These are phyloP conservation scores for Dynastes tityus DNA, from an alignment of 2,888 invertebrate species.

Conservation along the genomic window DNA sequence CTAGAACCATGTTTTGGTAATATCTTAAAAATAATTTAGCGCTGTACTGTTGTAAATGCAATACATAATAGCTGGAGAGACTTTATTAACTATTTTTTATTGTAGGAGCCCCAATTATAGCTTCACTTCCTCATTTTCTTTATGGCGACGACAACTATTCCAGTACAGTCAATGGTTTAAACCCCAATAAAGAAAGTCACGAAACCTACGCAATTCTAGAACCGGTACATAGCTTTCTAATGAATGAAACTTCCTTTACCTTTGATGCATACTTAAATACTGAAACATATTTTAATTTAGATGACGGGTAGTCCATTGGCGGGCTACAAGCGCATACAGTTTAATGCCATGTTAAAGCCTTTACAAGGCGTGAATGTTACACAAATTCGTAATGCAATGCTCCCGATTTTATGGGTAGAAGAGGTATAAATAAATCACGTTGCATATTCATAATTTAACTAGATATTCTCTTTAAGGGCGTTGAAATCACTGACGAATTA, in stretches of 20 bases:
- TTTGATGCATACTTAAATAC: not conserved
- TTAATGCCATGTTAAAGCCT: slow-evolving; percentile 76
- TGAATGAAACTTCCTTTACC: no score
- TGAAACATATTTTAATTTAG: slow-evolving; percentile 64
- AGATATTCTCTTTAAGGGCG: slow-evolving; percentile 68
- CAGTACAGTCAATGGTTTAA: slow-evolving; percentile 74
- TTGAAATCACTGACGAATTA: slow-evolving; percentile 71
- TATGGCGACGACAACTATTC: slow-evolving; percentile 74
- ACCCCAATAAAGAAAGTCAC: slow-evolving; percentile 74
- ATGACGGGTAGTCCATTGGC: slow-evolving; percentile 75
- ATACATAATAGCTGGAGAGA: not conserved
- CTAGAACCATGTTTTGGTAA: slow-evolving; percentile 47
- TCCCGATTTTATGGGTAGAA: slow-evolving; percentile 79
- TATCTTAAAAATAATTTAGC: not conserved
- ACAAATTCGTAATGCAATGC: slow-evolving; percentile 69
- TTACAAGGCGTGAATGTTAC: slow-evolving; percentile 72
- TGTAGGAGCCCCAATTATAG: slow-evolving; percentile 75
- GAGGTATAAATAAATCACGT: slow-evolving; percentile 71
- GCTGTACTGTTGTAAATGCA: not conserved
- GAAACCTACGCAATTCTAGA: slow-evolving; percentile 79
- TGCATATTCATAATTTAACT: not conserved
- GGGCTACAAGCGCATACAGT: slow-evolving; percentile 77
- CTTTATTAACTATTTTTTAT: not conserved
- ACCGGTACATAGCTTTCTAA: slow-evolving; percentile 72
- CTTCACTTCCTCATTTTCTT: slow-evolving; percentile 81